Base-by-base conservation (phyloP, 2,888 invertebrate genomes). In the Phaedon cochleariae region DNA sequence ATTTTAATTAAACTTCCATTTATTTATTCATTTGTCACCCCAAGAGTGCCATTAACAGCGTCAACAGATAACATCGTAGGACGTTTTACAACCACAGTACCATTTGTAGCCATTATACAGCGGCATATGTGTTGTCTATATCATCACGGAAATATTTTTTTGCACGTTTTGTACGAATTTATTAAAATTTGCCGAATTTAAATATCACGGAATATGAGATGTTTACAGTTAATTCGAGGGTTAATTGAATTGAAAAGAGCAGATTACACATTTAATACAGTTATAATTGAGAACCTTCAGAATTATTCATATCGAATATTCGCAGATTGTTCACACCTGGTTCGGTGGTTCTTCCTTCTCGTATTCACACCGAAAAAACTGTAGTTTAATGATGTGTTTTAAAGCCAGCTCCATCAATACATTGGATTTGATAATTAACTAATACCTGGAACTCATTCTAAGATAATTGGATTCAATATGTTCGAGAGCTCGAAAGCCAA, bases 1-100 rank as follows among this genome's bases (percentile, higher is more conserved):
- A 58, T 68, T 68, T 62, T 64, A 68, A 68, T 59, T 52, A 59
- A 64, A 66, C 49, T 48, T 12, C 59, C 59, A 59, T 67, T 61
- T 67, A 62, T 62, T 51, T 52, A 61, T 65, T 52, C 59, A 59
- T 62, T 65, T 59, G 59, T 48, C 54, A 59, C 61, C 48, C 62
- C 62, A 55, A 31, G 49, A 64, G 65, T 57, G 57, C 60, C 62
- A 60, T 65, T 68, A 65, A 63, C 52, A 58, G 58, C 29, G 49
- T 26, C 9, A 48, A 15, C 20, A 55, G 68, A 68, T 68, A 68
- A 52, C 31, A 68, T 68, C 68, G 34, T 15, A 54, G 61, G 59
- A 65, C 49, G 41, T 62, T 62, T n/a, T 54, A 62, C 60, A 60
- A 65, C 57, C 58, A 62, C 48, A 20, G 57, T 46, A 20, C 51